Evolutionary conservation across 2,888 invertebrate genomes (phyloP).

Genomic region (Bombylius major): DNA sequence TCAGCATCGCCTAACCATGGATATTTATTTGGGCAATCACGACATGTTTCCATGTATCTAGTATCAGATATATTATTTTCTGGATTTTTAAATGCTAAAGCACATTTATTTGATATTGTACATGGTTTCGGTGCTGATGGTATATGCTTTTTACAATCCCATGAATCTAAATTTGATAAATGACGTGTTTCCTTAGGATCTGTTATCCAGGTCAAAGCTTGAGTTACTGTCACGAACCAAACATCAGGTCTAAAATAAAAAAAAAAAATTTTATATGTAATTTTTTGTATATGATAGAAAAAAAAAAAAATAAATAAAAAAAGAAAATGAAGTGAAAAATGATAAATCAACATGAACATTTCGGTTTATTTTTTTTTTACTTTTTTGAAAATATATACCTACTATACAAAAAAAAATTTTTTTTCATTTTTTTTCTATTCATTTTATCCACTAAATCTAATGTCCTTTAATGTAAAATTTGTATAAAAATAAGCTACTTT

Average conservation of each 20-base stretch:
- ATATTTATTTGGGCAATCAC: slow-evolving; percentile 70
- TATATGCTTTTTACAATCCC: slow-evolving; percentile 66
- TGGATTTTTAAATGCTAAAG: slow-evolving; percentile 62
- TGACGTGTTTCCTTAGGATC: slow-evolving; percentile 62
- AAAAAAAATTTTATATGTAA: neutral
- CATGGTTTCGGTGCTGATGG: slow-evolving; percentile 62
- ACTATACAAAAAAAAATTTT: too few relatives aligned
- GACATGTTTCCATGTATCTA: slow-evolving; percentile 78
- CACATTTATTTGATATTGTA: slow-evolving; percentile 70
- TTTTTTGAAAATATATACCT: too few relatives aligned
- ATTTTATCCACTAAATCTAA: too few relatives aligned
- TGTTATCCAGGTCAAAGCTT: slow-evolving; percentile 83
- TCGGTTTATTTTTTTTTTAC: too few relatives aligned
- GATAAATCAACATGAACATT: too few relatives aligned
- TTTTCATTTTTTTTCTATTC: too few relatives aligned
- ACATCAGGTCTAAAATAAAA: slow-evolving; percentile 58
- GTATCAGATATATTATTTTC: slow-evolving; percentile 67
- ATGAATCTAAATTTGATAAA: slow-evolving; percentile 61
- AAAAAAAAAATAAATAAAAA: neutral
- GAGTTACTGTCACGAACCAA: slow-evolving; percentile 75
- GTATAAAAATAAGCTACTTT: too few relatives aligned
- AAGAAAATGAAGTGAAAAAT: too few relatives aligned
- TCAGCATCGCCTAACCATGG: slow-evolving; percentile 84
- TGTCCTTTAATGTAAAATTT: too few relatives aligned
- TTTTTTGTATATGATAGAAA: slow-evolving; percentile 3